These are phyloP conservation scores for Aleiodes sp. DNA, from an alignment of 1,140 invertebrate species.

Conservation along the genomic window DNA sequence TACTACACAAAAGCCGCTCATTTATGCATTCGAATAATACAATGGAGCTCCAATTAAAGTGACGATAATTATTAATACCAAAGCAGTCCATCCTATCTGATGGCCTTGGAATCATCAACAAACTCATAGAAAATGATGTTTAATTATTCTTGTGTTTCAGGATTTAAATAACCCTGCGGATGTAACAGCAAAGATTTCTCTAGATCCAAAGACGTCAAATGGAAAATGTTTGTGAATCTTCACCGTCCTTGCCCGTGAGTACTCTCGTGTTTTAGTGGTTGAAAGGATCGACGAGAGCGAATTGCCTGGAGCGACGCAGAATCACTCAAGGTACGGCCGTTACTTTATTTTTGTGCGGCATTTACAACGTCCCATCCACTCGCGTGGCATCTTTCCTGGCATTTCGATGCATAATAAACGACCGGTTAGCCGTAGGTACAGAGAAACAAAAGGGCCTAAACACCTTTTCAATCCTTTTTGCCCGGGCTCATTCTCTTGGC, in stretches of 20 bases:
- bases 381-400: conserved; percentile 64
- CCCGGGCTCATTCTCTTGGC: neutral
- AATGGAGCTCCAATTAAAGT: neutral
- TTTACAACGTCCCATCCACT: conserved; percentile 65
- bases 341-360: conserved; percentile 62
- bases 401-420: conserved; percentile 67
- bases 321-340: conserved; percentile 61
- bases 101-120: neutral
- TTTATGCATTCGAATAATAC: too few relatives aligned
- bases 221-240: neutral
- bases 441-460: conserved; percentile 33
- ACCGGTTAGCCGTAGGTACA: conserved; percentile 58
- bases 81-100: too few relatives aligned
- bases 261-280: neutral
- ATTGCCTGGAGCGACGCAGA: conserved; percentile 59
- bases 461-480: neutral
- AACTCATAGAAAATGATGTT: neutral
- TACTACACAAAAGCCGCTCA: neutral
- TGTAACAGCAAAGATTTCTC: conserved; percentile 23
- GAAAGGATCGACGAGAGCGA: neutral
- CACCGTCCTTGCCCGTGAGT: neutral
- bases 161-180: too few relatives aligned
- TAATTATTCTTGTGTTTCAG: too few relatives aligned
- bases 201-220: neutral
- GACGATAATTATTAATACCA: too few relatives aligned